These are phyloP conservation scores for Elmis aenea DNA, from an alignment of 2,888 invertebrate genomes.

Conservation along the genomic window DNA sequence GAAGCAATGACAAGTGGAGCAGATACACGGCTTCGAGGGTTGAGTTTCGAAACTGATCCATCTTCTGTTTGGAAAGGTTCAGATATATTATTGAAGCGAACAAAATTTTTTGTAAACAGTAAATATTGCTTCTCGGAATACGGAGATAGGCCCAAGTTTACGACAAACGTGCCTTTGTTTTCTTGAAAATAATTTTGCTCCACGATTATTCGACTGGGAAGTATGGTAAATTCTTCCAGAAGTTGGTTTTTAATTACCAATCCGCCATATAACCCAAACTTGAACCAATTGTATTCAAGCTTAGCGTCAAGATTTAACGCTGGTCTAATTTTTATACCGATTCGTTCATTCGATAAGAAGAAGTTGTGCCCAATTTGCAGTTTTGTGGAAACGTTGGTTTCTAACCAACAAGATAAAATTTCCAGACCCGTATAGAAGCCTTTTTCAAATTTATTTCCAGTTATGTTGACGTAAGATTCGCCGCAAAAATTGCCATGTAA, in stretches of 20 bases:
- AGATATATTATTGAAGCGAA: constrained; percentile 77
- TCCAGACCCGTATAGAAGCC: constrained; percentile 76
- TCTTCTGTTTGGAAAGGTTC: constrained; percentile 74
- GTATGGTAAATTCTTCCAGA: constrained; percentile 71
- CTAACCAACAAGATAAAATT: constrained; percentile 77
- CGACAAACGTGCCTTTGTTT: constrained; percentile 85
- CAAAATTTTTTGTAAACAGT: constrained; percentile 81
- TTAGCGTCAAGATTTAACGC: constrained; percentile 72
- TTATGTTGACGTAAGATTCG: constrained; percentile 81
- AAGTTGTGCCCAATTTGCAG: constrained; percentile 83
- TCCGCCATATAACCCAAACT: constrained; percentile 74
- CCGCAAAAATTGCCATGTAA: constrained; percentile 92
- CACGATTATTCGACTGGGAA: constrained; percentile 67
- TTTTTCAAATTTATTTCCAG: constrained; percentile 81
- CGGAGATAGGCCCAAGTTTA: constrained; percentile 81
- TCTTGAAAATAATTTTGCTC: constrained; percentile 85
- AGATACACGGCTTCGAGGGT: constrained; percentile 86
- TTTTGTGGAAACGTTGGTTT: constrained; percentile 50
- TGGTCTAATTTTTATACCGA: constrained; percentile 74
- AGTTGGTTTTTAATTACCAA: constrained; percentile 79
- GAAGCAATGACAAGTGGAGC: constrained; percentile 91
- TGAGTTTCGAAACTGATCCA: constrained; percentile 64
- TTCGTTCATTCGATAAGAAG: constrained; percentile 70
- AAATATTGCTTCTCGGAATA: constrained; percentile 78
- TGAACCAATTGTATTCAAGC: constrained; percentile 87